phyloP scores from a whole-genome alignment of 2,113 vertebrate genomes.

The Balaenoptera acutorostrata region DNA sequence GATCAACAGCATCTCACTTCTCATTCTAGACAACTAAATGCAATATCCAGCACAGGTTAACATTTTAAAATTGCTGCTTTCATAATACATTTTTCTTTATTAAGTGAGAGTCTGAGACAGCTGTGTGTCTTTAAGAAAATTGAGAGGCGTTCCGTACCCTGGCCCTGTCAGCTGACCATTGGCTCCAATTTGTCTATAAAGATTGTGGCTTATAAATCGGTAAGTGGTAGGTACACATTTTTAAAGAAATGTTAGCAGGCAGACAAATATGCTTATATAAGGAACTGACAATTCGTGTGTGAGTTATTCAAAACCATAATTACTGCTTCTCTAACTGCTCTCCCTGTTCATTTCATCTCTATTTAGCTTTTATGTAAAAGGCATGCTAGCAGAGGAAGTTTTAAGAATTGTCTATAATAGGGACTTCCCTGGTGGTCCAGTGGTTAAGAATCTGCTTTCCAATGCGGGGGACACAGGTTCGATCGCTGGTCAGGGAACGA shows the following conservation, averaged over 20 bases:
- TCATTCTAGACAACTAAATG: not conserved
- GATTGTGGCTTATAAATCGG: conserved; percentile 94
- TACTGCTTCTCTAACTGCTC: conserved; percentile 9
- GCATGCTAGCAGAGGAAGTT: not conserved
- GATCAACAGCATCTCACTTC: not conserved
- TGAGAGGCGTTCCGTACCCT: conserved; percentile 84
- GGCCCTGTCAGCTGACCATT: conserved; percentile 94
- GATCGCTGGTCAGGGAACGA: too few species aligned
- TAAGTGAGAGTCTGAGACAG: conserved; percentile 89
- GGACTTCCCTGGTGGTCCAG: not conserved
- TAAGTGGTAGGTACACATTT: conserved; percentile 79
- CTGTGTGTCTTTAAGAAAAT: conserved; percentile 91
- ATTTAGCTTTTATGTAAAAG: conserved; percentile 43
- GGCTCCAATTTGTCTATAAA: conserved; percentile 90
- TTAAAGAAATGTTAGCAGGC: conserved; percentile 10
- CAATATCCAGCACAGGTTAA: not conserved
- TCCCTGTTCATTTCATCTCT: conserved; percentile 40
- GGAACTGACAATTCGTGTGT: conserved; percentile 1
- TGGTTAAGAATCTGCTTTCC: too few species aligned
- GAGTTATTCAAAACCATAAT: conserved; percentile 6
- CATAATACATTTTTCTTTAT: conserved; percentile 25
- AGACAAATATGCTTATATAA: conserved; percentile 21
- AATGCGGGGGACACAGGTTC: too few species aligned
- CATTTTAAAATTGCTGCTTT: conserved; percentile 38
- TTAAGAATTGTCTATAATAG: conserved; percentile 15